A percentile compares a stretch with the other conserved stretches of the same genome.
Evolutionary conservation across 2,888 invertebrate species (phyloP).

Genomic region (Thymelicus lineola): DNA sequence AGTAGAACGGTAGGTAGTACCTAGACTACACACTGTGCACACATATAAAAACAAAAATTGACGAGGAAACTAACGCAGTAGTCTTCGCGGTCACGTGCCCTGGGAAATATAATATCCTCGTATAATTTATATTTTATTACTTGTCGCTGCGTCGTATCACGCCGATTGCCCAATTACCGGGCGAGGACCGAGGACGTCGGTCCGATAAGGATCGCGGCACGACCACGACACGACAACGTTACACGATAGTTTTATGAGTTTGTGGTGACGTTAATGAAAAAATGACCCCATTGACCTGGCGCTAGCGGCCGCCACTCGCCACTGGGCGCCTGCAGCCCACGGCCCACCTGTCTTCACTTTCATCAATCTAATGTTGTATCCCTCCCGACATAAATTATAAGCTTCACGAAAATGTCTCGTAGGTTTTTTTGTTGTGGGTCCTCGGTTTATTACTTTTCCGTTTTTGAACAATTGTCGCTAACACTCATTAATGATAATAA

Average conservation of each 20-base stretch:
- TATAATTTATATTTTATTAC: no score
- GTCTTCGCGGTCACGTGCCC: no score
- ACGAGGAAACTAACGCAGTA: no score
- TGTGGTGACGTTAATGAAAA: not conserved
- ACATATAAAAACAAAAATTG: no score
- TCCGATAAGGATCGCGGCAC: not conserved
- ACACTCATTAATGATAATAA: no score
- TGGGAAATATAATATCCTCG: no score
- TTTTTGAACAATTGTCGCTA: no score
- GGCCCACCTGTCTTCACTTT: not conserved
- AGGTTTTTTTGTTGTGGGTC: not conserved
- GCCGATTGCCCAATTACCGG: not conserved
- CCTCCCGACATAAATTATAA: not conserved
- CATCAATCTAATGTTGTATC: not conserved
- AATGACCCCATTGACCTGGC: conserved; percentile 1
- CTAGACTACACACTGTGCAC: no score
- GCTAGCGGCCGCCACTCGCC: not conserved
- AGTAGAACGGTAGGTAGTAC: no score
- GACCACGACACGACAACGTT: conserved; percentile 3
- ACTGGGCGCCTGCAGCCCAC: no score
- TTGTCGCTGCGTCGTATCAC: not conserved
- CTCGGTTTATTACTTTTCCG: not conserved
- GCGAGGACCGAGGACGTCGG: not conserved
- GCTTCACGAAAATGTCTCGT: not conserved
- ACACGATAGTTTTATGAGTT: conserved; percentile 9